Evolutionary conservation across 2,888 invertebrate species (phyloP).

Genomic region (Pterobdella sp.): DNA sequence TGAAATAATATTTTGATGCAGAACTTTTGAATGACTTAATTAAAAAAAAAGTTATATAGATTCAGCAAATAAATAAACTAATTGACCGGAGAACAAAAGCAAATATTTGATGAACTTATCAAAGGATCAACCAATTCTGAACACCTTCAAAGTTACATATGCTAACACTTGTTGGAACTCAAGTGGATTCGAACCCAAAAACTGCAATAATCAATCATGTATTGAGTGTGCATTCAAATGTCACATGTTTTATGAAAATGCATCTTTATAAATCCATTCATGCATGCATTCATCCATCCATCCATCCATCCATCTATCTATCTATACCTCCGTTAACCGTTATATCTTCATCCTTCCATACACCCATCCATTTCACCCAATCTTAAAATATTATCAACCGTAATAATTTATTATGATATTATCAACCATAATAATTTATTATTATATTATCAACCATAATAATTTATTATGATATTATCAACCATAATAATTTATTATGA

Average conservation of each 20-base stretch:
- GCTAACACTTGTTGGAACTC: too few species aligned
- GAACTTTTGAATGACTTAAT: too few species aligned
- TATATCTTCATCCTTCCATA: not conserved
- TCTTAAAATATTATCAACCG: not conserved
- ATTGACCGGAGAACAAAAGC: too few species aligned
- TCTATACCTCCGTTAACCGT: not conserved
- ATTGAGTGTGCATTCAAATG: not conserved
- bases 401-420: not conserved
- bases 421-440: not conserved
- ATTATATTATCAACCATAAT: not conserved
- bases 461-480: constrained; percentile 5
- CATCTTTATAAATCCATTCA: not conserved
- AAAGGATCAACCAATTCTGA: too few species aligned
- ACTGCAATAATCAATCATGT: not conserved
- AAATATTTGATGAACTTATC: too few species aligned
- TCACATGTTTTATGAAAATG: not conserved
- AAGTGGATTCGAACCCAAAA: too few species aligned
- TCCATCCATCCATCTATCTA: not conserved
- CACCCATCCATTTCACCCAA: not conserved
- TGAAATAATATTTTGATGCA: too few species aligned
- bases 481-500: not conserved
- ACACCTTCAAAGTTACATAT: too few species aligned
- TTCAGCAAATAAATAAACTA: too few species aligned
- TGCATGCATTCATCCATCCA: not conserved
- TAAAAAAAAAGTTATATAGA: too few species aligned